Percentiles rank a stretch among this genome's conserved stretches.
Evolutionary conservation across 2,113 vertebrate genomes (phyloP).

Genomic region (Actenoides lindsayi): DNA sequence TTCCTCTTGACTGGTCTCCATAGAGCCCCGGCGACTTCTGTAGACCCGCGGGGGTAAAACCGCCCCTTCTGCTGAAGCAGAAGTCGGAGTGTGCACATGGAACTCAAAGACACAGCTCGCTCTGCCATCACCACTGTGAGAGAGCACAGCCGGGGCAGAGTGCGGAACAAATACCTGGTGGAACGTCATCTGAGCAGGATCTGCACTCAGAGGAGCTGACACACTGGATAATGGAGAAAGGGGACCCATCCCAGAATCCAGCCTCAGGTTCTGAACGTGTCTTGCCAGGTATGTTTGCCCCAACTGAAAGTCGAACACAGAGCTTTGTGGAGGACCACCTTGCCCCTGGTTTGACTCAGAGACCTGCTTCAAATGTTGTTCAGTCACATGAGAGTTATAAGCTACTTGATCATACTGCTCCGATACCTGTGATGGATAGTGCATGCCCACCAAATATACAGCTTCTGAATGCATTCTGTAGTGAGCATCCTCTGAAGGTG

Average conservation of each 20-base stretch:
- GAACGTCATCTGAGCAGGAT: constrained; percentile 78
- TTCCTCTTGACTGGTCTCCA: constrained; percentile 90
- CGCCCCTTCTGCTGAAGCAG: constrained; percentile 82
- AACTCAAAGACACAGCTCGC: constrained; percentile 90
- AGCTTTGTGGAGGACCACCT: constrained; percentile 76
- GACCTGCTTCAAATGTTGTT: constrained; percentile 73
- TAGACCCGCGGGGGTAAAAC: constrained; percentile 81
- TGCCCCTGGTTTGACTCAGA: constrained; percentile 76
- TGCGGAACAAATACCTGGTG: constrained; percentile 86
- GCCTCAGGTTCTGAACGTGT: constrained; percentile 81
- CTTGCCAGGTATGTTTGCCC: constrained; percentile 82
- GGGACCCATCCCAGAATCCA: constrained; percentile 78
- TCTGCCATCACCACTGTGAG: constrained; percentile 79
- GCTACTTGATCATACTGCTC: constrained; percentile 77
- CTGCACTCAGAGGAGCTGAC: constrained; percentile 77
- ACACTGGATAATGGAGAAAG: constrained; percentile 73
- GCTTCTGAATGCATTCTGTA: constrained; percentile 88
- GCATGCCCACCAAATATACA: constrained; percentile 79
- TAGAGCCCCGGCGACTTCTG: constrained; percentile 82
- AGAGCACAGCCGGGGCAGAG: constrained; percentile 89
- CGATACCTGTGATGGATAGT: constrained; percentile 75
- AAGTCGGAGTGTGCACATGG: constrained; percentile 79
- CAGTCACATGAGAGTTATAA: constrained; percentile 59
- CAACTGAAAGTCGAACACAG: constrained; percentile 85
- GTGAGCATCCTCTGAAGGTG: constrained; percentile 82